Evolutionary conservation across 2,797 vertebrate genomes (phyloP), one percentile per base, ranked within the genome.

Genomic region (Spatula versicolor): DNA sequence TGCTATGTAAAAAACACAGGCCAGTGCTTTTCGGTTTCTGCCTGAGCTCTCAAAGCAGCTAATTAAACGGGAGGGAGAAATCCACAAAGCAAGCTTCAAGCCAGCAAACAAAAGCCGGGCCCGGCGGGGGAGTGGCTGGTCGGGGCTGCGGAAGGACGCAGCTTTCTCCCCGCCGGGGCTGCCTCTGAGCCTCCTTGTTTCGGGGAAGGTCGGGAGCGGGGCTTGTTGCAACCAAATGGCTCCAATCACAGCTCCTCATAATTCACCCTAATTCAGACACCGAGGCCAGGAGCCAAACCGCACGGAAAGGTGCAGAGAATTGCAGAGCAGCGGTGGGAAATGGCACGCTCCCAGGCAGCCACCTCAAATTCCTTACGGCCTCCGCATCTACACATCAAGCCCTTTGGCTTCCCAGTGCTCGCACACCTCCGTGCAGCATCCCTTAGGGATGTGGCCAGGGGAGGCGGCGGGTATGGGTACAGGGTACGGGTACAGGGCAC

Each of bases 61-160:
- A 82, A 95, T 96, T 94, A 90, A 95, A 50, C 23, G 12, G 86
- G 90, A 93, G 83, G 93, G 87, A 76, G 79, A 81, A 91, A 92
- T 18, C 85, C 45, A 8, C 74, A 31, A 31, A 62, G 77, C 72
- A 37, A 94, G 62, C 76, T 46, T 41, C 33, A 48, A 64, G 72
- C 7, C 68, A 15, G 79, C 69, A 50, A 64, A 79, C 20, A 17
- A 62, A 77, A 90, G 84, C 60, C 25, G 25, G 17, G 72, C 25
- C 56, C 1, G 5, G 63, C 5, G 2, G 71, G 87, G 68, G 41
- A 69, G 89, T 6, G 15, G 8, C 55, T 45, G 50, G 25, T 55
- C 26, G 41, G 37, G 26, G 39, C 43, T 63, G 77, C 0, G 7
- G 54, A 19, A 55, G 63, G 86, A 69, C 50, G 9, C 7, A 2